Percentiles rank a stretch among this genome's conserved stretches.
These are phyloP conservation scores for Nyleta sp. DNA, from an alignment of 2,888 invertebrate species.

Conservation along the genomic window DNA sequence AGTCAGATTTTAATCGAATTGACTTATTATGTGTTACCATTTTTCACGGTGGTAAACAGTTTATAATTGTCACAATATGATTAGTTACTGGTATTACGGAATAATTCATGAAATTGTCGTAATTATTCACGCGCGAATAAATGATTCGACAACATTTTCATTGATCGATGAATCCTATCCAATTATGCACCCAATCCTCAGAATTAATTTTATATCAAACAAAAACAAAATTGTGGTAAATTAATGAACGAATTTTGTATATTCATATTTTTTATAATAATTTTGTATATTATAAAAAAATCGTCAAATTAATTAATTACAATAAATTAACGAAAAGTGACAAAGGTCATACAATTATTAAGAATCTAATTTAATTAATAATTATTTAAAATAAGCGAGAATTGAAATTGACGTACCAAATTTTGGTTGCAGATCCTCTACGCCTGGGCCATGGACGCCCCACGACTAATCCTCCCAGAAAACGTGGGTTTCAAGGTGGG, in stretches of 20 bases:
- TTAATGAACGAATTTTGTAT: no score
- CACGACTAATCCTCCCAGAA: slow-evolving; percentile 89
- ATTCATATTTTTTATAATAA: no score
- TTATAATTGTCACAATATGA: slow-evolving; percentile 39
- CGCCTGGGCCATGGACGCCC: slow-evolving; percentile 97
- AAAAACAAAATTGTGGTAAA: no score
- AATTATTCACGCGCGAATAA: slow-evolving; percentile 33
- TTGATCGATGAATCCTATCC: slow-evolving; percentile 13
- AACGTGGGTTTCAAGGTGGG: slow-evolving; percentile 98
- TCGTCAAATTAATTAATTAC: no score
- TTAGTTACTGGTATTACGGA: slow-evolving; percentile 30
- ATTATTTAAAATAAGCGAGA: no score
- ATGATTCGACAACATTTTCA: slow-evolving; percentile 22
- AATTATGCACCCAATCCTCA: slow-evolving; percentile 5
- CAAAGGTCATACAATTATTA: no score
- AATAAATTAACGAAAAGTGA: no score
- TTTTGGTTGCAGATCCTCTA: slow-evolving; percentile 92
- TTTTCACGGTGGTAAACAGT: slow-evolving; percentile 46
- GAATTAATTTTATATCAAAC: not conserved
- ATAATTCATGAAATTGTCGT: slow-evolving; percentile 44
- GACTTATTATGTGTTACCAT: slow-evolving; percentile 45
- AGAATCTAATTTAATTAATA: no score
- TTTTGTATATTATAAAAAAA: no score
- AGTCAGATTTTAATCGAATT: slow-evolving; percentile 53
- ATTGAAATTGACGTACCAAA: no score